Evolutionary conservation across 2,113 vertebrate genomes (phyloP), one percentile per base, ranked within the genome.

Genomic region (Gavia stellata): DNA sequence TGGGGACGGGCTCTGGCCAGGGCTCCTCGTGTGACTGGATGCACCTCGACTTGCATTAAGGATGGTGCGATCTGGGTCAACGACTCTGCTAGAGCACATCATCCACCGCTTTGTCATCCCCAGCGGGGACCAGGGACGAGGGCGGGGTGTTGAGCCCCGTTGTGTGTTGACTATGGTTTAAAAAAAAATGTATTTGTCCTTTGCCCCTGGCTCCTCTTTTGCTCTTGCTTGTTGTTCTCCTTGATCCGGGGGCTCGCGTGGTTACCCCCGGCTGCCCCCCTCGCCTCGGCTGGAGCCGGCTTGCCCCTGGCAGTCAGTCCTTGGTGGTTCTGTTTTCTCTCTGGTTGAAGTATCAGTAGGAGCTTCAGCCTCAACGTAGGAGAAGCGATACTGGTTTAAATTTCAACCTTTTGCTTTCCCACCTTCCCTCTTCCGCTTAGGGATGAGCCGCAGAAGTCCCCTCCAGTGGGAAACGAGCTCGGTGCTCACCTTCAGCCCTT

Each of bases 91-190:
- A 3, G 28, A 49, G 44, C 33, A 18, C 40, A 3, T 29, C 13
- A 0, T 14, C 36, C 2, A 0, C 31, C 2, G 2, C 59, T n/a
- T 20, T 9, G 1, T 33, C 56, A 5, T 53, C 55, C 24, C 50
- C 40, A 33, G 0, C 0, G 1, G 28, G 31, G 17, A 47, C 36
- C 24, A 8, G 42, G 47, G 40, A 4, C 0, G 0, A 34, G 34
- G 12, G 44, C 13, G 50, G 49, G 8, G 4, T 31, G 33, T 26
- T 50, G n/a, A 47, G 17, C 31, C 25, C 36, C 19, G 9, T 10
- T 33, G 3, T 1, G 3, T 29, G 9, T 19, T 68, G 59, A 6
- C 17, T 19, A 4, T 14, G 19, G 18, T 42, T 42, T 44, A 14
- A 44, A 52, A 33, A 36, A 33, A 33, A 8, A 25, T 8, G 6